Conservation (phyloP, 2,888 invertebrate species). For the Odiellus spinosus region DNA sequence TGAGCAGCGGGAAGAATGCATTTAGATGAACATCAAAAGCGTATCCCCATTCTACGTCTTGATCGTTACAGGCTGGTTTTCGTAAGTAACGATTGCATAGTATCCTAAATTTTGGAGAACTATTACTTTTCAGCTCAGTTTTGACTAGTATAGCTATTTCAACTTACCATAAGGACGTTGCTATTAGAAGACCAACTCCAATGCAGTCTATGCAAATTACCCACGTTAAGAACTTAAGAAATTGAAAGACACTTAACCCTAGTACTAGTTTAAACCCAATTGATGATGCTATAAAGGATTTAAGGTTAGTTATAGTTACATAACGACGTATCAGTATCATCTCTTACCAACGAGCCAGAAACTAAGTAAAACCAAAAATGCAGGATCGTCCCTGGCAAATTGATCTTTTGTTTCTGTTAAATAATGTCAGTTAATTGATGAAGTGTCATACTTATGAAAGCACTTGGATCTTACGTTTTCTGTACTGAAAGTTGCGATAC, state of each 20-base stretch:
- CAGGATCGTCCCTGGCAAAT: conserved; percentile 97
- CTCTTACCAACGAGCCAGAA: conserved; percentile 50
- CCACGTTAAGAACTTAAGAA: conserved; percentile 69
- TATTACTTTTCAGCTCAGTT: not conserved
- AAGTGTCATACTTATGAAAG: no score
- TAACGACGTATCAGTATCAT: no score
- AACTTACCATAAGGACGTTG: conserved; percentile 70
- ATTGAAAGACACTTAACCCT: conserved; percentile 42
- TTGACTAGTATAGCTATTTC: no score
- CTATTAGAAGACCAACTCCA: conserved; percentile 65
- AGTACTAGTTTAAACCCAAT: conserved; percentile 69
- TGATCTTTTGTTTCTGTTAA: conserved; percentile 86
- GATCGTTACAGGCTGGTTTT: conserved; percentile 42
- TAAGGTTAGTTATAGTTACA: no score
- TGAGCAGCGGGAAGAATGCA: conserved; percentile 92
- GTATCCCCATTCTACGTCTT: conserved; percentile 95
- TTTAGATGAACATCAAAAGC: conserved; percentile 97
- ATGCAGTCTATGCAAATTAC: conserved; percentile 90
- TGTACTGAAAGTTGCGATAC: conserved; percentile 88
- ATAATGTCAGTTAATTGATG: no score
- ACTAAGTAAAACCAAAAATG: conserved; percentile 80
- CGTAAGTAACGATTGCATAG: conserved; percentile 61
- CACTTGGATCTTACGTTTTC: conserved; percentile 75
- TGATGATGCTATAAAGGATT: conserved; percentile 59
- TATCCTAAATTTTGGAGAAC: conserved; percentile 43